A percentile compares a stretch with the other conserved stretches of the same genome.
These are phyloP conservation scores for Sympetrum striolatum DNA, from an alignment of 2,888 invertebrate genomes.

Conservation along the genomic window DNA sequence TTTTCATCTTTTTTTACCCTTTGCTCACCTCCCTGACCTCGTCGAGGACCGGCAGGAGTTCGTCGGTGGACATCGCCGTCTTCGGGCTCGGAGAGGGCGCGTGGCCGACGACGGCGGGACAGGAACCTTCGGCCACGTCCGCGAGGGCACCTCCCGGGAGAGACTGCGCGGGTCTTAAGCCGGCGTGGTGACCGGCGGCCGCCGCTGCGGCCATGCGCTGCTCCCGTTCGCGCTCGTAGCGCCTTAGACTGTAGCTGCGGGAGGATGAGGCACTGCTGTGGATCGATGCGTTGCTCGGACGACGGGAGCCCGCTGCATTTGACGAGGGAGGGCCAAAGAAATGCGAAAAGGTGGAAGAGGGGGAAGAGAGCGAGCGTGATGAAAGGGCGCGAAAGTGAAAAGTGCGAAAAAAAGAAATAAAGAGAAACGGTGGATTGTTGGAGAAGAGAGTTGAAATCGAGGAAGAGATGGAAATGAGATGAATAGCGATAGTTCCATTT, in stretches of 20 bases:
- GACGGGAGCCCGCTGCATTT: conserved; percentile 71
- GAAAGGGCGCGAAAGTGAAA: background rate
- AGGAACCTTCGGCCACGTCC: conserved; percentile 37
- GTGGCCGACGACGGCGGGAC: conserved; percentile 44
- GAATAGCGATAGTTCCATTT: background rate
- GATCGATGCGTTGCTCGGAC: conserved; percentile 85
- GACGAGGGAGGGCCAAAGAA: conserved; percentile 45
- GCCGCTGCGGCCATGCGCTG: conserved; percentile 74
- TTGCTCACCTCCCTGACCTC: conserved; percentile 58
- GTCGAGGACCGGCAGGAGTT: conserved; percentile 79
- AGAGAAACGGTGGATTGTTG: background rate
- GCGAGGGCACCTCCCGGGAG: conserved; percentile 21
- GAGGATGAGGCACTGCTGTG: conserved; percentile 85
- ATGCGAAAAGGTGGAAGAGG: conserved; percentile 50
- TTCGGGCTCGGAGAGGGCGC: conserved; percentile 75
- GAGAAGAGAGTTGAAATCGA: background rate
- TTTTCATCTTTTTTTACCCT: background rate
- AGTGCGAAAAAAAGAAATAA: background rate
- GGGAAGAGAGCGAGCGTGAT: conserved; percentile 47
- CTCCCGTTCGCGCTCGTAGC: conserved; percentile 81
- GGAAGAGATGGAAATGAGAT: background rate
- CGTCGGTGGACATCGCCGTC: conserved; percentile 84
- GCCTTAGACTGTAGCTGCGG: conserved; percentile 79
- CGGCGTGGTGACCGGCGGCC: conserved; percentile 55
- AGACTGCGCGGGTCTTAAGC: conserved; percentile 49